A percentile compares a stretch with the other conserved stretches of the same genome.
These are phyloP conservation scores for Scolopax rusticola DNA, from an alignment of 2,797 vertebrate species.

Conservation along the genomic window DNA sequence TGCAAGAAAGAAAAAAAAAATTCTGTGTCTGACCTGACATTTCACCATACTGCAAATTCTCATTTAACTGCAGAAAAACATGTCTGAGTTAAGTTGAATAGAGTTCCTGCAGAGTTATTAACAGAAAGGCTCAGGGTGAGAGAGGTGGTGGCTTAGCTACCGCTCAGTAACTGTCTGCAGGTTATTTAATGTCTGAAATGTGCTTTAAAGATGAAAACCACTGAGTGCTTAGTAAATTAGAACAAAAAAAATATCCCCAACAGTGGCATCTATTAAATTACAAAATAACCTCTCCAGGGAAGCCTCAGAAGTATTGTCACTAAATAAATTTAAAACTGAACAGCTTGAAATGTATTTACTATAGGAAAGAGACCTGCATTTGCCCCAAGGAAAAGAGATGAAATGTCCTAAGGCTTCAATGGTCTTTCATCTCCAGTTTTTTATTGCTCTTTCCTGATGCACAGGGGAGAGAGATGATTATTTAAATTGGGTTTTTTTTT, in stretches of 20 bases:
- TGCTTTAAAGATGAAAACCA: conserved; percentile 52
- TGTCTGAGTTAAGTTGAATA: neutral
- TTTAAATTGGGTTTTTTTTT: conserved; percentile 15
- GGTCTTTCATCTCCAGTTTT: conserved; percentile 51
- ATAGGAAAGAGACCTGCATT: conserved; percentile 35
- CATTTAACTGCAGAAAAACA: conserved; percentile 12
- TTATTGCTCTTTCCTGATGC: neutral
- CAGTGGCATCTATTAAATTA: conserved; percentile 52
- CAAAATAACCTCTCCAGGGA: conserved; percentile 47
- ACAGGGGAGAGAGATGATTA: conserved; percentile 47
- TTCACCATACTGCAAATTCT: neutral
- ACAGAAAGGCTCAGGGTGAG: conserved; percentile 1
- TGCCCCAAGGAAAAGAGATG: conserved; percentile 41
- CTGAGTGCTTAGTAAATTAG: conserved; percentile 40
- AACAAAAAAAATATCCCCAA: neutral
- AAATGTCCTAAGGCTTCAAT: conserved; percentile 56
- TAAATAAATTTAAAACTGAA: conserved; percentile 60
- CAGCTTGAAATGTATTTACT: conserved; percentile 52
- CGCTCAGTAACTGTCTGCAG: neutral
- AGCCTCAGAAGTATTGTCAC: conserved; percentile 40
- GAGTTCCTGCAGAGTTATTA: neutral
- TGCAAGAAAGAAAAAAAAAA: neutral
- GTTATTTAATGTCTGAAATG: conserved; percentile 49
- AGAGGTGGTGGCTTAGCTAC: conserved; percentile 31
- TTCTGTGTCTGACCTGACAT: neutral